Conservation (phyloP, 2,888 invertebrate species). For the Clostera curtula region DNA sequence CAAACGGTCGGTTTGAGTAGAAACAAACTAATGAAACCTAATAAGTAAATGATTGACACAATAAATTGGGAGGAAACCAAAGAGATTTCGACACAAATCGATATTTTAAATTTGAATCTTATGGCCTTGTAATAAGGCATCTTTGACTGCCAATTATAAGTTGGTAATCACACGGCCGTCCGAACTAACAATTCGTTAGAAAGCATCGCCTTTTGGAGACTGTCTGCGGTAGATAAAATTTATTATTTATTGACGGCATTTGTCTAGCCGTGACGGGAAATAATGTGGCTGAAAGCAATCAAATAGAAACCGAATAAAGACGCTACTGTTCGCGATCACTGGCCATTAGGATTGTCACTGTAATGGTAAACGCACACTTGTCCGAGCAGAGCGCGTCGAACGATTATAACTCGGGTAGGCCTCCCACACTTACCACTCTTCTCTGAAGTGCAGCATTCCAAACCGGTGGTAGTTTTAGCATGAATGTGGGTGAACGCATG, state of each 20-base stretch:
- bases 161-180: constrained; percentile 6
- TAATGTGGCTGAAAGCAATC: neutral
- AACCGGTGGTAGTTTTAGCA: too few relatives aligned
- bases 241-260: constrained; percentile 12
- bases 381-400: too few relatives aligned
- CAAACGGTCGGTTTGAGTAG: too few relatives aligned
- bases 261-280: constrained; percentile 3
- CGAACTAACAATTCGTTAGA: constrained; percentile 9
- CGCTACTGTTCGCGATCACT: neutral
- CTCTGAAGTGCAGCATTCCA: too few relatives aligned
- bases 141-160: constrained; percentile 1
- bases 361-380: too few relatives aligned
- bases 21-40: too few relatives aligned
- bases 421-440: too few relatives aligned
- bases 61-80: constrained; percentile 20
- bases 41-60: constrained; percentile 28
- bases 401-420: too few relatives aligned
- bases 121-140: constrained; percentile 4
- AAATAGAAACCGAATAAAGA: neutral
- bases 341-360: too few relatives aligned
- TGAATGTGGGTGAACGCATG: too few relatives aligned
- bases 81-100: too few relatives aligned
- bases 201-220: constrained; percentile 11
- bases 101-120: constrained; percentile 10
- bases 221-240: constrained; percentile 10